Evolutionary conservation across 2,797 vertebrate genomes (phyloP), one percentile per base, ranked within the genome.

Genomic region (Coilia nasus): DNA sequence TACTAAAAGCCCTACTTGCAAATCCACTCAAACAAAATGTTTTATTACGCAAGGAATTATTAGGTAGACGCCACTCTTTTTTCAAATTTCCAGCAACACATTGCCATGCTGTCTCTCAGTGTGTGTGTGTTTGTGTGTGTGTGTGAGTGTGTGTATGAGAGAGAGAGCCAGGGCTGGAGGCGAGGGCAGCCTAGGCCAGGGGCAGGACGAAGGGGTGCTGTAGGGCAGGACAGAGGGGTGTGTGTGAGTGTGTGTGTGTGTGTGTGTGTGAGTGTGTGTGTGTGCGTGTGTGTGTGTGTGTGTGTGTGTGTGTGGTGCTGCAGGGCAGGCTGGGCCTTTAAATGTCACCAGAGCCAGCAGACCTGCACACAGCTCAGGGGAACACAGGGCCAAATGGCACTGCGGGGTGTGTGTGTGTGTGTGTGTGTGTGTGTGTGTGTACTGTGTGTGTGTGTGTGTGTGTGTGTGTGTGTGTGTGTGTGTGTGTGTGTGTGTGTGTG

Each of bases 311-410:
- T 92, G 92, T 91, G 89, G 89, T 90, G 95, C 95, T 95, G 83
- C 91, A 93, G 94, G 96, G 94, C 93, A 95, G 91, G 41, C 90
- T 86, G 94, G 94, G 94, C 95, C 94, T 96, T 96, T 96, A 96
- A 96, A 96, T 95, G 95, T 96, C 96, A 96, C 88, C 91, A 89
- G 90, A 91, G 92, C 19, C 90, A 87, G 83, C 81, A 86, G 88
- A 90, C 88, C 83, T 75, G 67, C 5, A 86, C 54, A 67, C 15
- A 86, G 80, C 87, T 88, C 86, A 89, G 87, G 85, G 71, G 88
- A 81, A 17, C 25, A 67, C 67, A 9, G 54, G 71, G 82, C 87
- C 85, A 90, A 88, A 90, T 90, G 85, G 80, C 85, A 83, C 71
- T 84, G 85, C 46, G 81, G 85, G 89, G 82, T 35, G n/a, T 44